Conservation (phyloP, 2,797 vertebrate genomes). For the Denticeps clupeoides region DNA sequence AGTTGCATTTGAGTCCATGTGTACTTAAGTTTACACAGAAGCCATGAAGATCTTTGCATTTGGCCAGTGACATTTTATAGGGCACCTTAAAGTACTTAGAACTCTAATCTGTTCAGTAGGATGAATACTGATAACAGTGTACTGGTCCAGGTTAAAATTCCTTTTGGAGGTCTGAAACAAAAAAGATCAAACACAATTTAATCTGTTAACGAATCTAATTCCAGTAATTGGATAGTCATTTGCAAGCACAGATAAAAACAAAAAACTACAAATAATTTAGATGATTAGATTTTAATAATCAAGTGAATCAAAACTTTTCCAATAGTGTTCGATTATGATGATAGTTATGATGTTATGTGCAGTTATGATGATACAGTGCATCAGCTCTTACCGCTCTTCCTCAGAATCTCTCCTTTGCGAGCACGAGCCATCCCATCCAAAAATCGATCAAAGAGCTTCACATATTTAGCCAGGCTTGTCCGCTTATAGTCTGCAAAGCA, state of each 20-base stretch:
- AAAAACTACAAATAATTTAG: too few species aligned
- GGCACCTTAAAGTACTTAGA: too few species aligned
- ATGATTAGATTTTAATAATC: too few species aligned
- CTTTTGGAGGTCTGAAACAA: slow-evolving; percentile 58
- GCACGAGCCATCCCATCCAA: slow-evolving; percentile 69
- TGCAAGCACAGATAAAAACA: too few species aligned
- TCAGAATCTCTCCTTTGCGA: slow-evolving; percentile 70
- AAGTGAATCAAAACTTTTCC: neutral
- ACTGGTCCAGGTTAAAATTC: slow-evolving; percentile 48
- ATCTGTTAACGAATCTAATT: neutral
- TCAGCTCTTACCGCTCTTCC: slow-evolving; percentile 64
- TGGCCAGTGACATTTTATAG: too few species aligned
- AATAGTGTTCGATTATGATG: neutral
- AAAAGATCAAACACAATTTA: slow-evolving; percentile 1
- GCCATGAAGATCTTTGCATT: too few species aligned
- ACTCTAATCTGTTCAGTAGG: too few species aligned
- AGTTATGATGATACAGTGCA: neutral
- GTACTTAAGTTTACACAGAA: too few species aligned
- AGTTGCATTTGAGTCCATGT: too few species aligned
- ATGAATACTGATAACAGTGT: neutral
- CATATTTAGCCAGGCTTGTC: slow-evolving; percentile 79
- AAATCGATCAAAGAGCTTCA: slow-evolving; percentile 78
- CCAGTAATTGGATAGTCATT: neutral
- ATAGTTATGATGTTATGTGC: neutral
- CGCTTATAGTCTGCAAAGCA: slow-evolving; percentile 73